These are phyloP conservation scores for Ectemnius lituratus DNA, from an alignment of 2,888 invertebrate genomes.

Conservation along the genomic window DNA sequence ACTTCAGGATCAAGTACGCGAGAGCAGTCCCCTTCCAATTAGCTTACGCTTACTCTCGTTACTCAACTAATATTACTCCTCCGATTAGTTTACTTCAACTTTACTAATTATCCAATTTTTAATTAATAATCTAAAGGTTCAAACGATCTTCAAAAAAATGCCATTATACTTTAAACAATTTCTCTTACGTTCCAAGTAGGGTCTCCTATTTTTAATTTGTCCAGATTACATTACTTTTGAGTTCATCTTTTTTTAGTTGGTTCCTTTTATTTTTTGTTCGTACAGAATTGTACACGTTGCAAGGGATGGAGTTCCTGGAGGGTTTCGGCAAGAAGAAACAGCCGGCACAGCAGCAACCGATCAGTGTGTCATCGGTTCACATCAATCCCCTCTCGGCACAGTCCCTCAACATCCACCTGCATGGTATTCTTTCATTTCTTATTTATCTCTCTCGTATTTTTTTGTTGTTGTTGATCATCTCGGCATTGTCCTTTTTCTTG, in stretches of 20 bases:
- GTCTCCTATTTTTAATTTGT: too few relatives aligned
- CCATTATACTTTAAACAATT: too few relatives aligned
- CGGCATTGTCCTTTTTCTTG: background rate
- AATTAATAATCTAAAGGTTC: too few relatives aligned
- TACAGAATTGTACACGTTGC: constrained; percentile 73
- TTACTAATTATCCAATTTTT: too few relatives aligned
- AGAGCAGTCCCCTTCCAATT: background rate
- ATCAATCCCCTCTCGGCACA: constrained; percentile 74
- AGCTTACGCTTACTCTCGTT: background rate
- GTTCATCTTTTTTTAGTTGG: constrained; percentile 20
- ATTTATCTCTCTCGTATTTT: constrained; percentile 14
- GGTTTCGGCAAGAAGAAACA: constrained; percentile 76
- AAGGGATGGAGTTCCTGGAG: constrained; percentile 77
- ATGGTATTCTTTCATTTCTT: constrained; percentile 66
- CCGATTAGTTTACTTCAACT: too few relatives aligned
- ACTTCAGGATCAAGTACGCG: constrained; percentile 67
- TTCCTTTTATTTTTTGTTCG: constrained; percentile 52
- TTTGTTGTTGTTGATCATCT: background rate
- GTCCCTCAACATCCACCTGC: constrained; percentile 76
- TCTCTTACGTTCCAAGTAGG: too few relatives aligned
- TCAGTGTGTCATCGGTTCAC: constrained; percentile 68
- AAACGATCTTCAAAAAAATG: too few relatives aligned
- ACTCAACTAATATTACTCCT: too few relatives aligned
- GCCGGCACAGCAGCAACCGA: constrained; percentile 63
- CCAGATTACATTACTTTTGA: background rate